Base-by-base conservation (phyloP, 2,797 vertebrate species). In the Catharus ustulatus region DNA sequence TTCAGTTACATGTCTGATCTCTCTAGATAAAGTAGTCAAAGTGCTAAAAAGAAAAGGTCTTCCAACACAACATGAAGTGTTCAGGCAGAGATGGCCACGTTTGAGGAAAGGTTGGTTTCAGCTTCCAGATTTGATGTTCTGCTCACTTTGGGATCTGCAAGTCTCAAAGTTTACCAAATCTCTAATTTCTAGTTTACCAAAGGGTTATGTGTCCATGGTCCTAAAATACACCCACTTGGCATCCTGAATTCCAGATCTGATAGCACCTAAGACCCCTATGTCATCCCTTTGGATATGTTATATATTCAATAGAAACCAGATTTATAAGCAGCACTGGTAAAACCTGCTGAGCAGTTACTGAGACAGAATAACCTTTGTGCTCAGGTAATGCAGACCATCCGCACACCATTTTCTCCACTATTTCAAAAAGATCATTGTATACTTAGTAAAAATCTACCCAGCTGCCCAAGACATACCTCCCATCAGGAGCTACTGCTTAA, bases 401-500 rank as follows among this genome's bases (percentile, higher is more conserved):
- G 54, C 32, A 12, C 21, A 24, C 13, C 8, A 6, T 73, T 51
- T 51, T 62, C 30, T 62, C 40, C 22, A 5, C 11, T 48, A 15
- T 51, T 84, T 69, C 58, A 54, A 23, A 58, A 58, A 71, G 20
- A 13, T 49, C 17, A 32, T 6, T 19, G 6, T 32, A 66, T 17
- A 17, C 11, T n/a, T 19, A 5, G 10, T 29, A 75, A 57, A 76
- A 90, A 63, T 32, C 59, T 20, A 12, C 23, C 13, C 38, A 71
- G 45, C 32, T 67, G 26, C 22, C 15, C 5, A n/a, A n/a, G 46
- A 68, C 1, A 0, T 20, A 14, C 0, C 1, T 75, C 11, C 71
- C 0, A 0, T 45, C 45, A n/a, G 54, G 38, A 91, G 11, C 45
- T 64, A 24, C 45, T 32, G 46, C 38, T 20, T 20, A 64, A 38